These are phyloP conservation scores for Bellardia pandia DNA, from an alignment of 2,888 invertebrate species.

Conservation along the genomic window DNA sequence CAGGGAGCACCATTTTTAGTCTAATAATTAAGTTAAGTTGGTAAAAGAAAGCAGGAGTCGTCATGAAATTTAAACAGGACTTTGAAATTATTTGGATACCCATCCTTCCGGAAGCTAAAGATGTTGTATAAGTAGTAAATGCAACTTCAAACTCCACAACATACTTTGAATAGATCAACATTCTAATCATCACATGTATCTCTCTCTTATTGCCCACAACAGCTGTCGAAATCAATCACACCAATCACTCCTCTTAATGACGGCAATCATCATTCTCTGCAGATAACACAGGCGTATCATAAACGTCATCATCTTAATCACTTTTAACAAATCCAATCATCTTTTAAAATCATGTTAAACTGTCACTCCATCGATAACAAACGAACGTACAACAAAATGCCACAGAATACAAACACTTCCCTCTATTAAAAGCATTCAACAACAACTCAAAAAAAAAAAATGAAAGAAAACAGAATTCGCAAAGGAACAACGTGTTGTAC, in stretches of 20 bases:
- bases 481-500: conserved; percentile 15
- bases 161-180: background rate
- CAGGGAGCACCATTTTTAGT: too few species aligned
- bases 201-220: conserved; percentile 2
- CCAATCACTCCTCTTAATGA: conserved; percentile 45
- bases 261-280: conserved; percentile 25
- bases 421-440: background rate
- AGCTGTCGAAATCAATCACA: conserved; percentile 39
- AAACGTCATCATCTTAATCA: conserved; percentile 55
- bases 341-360: conserved; percentile 68
- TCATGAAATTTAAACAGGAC: too few species aligned
- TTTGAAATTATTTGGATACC: too few species aligned
- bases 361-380: conserved; percentile 62
- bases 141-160: background rate
- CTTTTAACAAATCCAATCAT: conserved; percentile 67
- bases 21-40: too few species aligned
- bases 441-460: background rate
- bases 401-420: conserved; percentile 9
- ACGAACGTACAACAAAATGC: conserved; percentile 16
- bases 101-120: too few species aligned
- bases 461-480: background rate
- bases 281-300: conserved; percentile 30
- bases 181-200: background rate
- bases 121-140: too few species aligned
- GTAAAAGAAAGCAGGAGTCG: too few species aligned